phyloP scores from a whole-genome alignment of 2,888 invertebrate species.

The Embidobia sp. region DNA sequence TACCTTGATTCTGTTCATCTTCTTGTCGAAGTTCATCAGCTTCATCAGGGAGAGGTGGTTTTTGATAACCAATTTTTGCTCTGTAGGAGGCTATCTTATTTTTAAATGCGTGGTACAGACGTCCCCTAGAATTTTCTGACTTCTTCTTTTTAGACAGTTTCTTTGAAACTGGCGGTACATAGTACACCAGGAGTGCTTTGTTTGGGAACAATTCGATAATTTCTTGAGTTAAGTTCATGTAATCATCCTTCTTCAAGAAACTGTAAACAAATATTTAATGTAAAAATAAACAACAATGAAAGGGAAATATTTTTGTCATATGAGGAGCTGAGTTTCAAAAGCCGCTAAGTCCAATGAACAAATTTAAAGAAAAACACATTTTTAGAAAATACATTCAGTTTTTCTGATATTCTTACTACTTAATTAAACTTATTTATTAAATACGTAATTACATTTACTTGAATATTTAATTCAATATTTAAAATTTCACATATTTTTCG shows the following conservation, averaged over 20 bases:
- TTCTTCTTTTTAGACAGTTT: not conserved
- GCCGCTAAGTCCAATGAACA: too few relatives aligned
- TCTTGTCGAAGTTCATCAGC: too few relatives aligned
- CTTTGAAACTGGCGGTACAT: not conserved
- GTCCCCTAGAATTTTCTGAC: not conserved
- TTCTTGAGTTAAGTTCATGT: not conserved
- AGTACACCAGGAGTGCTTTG: not conserved
- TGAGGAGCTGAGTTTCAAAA: too few relatives aligned
- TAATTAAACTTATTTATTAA: too few relatives aligned
- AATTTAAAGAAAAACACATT: too few relatives aligned
- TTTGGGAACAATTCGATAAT: not conserved
- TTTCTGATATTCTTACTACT: too few relatives aligned
- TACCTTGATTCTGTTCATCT: too few relatives aligned
- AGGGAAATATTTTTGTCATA: too few relatives aligned
- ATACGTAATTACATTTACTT: too few relatives aligned
- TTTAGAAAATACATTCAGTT: too few relatives aligned
- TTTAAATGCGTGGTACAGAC: not conserved
- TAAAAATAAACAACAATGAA: not conserved
- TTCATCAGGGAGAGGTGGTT: not conserved
- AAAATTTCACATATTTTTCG: too few relatives aligned
- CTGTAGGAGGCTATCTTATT: not conserved
- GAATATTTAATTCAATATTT: too few relatives aligned
- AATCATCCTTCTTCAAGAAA: not conserved
- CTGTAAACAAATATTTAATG: not conserved
- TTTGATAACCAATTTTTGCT: not conserved